Base-by-base conservation (phyloP, 2,888 invertebrate genomes). In the Volucella zonaria region DNA sequence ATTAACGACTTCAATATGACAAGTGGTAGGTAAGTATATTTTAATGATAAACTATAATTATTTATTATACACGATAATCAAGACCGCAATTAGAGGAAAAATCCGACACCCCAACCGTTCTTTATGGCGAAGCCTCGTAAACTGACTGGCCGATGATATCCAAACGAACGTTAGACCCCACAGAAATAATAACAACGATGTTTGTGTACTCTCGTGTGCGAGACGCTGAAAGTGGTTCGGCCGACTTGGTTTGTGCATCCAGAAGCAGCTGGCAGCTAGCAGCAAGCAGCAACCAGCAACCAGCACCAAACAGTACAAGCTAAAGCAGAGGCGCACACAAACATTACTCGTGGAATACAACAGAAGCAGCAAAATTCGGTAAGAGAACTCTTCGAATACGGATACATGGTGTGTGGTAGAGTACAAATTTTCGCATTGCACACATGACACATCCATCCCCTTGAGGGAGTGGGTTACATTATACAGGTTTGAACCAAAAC, bases 81-180 rank as follows among this genome's bases (percentile, higher is more conserved):
- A 58, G 31, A 81, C 85, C 85, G 76, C 81, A 85, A 85, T 81
- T 81, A 85, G 58, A 81, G 58, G 71, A 77, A 54, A 64, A 77
- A 64, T 61, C 77, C 81, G 80, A 77, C 76, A 81, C 81, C 85
- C 85, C 81, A 85, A 77, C 85, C 85, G 85, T 85, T 64, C 76
- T 73, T 85, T 77, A 81, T 85, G 85, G 73, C 81, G 81, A 85
- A 81, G 77, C 73, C 85, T 85, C 85, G 81, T 85, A 73, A 85
- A 85, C 85, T 85, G 85, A 85, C 85, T 85, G 67, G 61, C 81
- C 38, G 85, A 85, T 77, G 68, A 85, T 85, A 73, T 68, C 68
- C 73, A 71, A 85, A 85, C 81, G 76, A 77, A 61, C 85, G 76
- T 77, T 81, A 85, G 85, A 85, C 85, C 81, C 85, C 85, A 85